Conservation (phyloP, 2,113 vertebrate genomes). For the Eubucco bourcierii region DNA sequence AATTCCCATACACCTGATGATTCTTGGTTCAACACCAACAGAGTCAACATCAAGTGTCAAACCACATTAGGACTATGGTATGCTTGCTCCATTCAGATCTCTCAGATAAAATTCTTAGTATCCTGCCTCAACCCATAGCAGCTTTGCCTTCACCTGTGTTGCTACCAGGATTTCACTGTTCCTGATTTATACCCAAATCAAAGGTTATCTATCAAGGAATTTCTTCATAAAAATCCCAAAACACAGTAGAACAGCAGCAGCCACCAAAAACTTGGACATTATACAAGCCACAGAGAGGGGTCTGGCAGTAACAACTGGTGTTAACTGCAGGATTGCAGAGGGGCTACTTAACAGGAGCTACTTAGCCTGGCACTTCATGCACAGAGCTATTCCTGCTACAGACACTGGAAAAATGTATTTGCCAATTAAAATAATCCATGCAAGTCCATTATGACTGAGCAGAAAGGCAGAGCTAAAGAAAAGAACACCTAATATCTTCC, state of each 20-base stretch:
- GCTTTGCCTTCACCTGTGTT: background rate
- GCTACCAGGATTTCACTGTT: background rate
- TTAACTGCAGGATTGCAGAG: constrained; percentile 53
- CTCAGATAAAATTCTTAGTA: background rate
- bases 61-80: no score
- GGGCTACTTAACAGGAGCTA: constrained; percentile 64
- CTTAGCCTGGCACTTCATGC: constrained; percentile 56
- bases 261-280: background rate
- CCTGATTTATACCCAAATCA: background rate
- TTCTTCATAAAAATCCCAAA: background rate
- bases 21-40: background rate
- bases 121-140: background rate
- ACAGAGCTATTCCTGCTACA: constrained; percentile 45
- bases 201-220: background rate
- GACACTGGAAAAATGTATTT: background rate
- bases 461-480: constrained; percentile 13
- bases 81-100: background rate
- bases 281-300: background rate
- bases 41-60: background rate
- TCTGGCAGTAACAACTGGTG: constrained; percentile 53
- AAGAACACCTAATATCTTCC: constrained; percentile 42
- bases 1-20: background rate
- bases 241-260: background rate
- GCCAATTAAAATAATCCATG: constrained; percentile 54
- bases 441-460: constrained; percentile 6